Conservation (phyloP, 2,888 invertebrate genomes). For the Drosophila crucigera region DNA sequence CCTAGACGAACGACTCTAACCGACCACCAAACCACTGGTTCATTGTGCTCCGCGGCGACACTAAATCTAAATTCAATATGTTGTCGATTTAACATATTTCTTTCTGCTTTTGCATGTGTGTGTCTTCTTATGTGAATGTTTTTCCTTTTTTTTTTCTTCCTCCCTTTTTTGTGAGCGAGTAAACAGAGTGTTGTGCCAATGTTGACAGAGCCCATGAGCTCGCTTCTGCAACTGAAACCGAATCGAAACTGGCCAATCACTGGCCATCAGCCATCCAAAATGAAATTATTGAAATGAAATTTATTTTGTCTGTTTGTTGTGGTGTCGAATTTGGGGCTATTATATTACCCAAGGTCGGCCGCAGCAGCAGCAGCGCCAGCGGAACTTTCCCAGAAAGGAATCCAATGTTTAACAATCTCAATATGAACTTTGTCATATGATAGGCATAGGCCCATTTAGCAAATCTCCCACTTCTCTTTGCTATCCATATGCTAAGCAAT, state of each 20-base stretch:
- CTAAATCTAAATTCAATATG: constrained; percentile 79
- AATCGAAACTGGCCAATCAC: constrained; percentile 37
- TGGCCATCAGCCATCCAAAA: constrained; percentile 41
- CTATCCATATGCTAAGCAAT: constrained; percentile 14
- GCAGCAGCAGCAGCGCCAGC: background rate
- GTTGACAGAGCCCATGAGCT: constrained; percentile 70
- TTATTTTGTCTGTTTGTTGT: constrained; percentile 50
- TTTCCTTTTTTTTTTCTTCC: constrained; percentile 4
- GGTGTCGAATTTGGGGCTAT: constrained; percentile 68
- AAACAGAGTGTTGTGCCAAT: constrained; percentile 75
- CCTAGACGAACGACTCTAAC: background rate
- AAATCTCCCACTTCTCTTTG: background rate
- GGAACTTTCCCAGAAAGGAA: constrained; percentile 17
- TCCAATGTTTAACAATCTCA: constrained; percentile 44
- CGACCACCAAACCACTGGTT: constrained; percentile 1
- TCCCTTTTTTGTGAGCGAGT: constrained; percentile 38
- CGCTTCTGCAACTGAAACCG: constrained; percentile 42
- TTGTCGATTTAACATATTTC: constrained; percentile 76
- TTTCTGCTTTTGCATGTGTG: constrained; percentile 43
- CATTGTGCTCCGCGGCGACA: constrained; percentile 47
- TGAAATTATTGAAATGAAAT: constrained; percentile 73
- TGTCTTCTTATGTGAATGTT: background rate
- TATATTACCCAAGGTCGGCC: constrained; percentile 57
- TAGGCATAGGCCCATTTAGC: constrained; percentile 7
- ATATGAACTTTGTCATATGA: constrained; percentile 42